Base-by-base conservation (phyloP, 2,888 invertebrate genomes). In the Desoria tigrina region DNA sequence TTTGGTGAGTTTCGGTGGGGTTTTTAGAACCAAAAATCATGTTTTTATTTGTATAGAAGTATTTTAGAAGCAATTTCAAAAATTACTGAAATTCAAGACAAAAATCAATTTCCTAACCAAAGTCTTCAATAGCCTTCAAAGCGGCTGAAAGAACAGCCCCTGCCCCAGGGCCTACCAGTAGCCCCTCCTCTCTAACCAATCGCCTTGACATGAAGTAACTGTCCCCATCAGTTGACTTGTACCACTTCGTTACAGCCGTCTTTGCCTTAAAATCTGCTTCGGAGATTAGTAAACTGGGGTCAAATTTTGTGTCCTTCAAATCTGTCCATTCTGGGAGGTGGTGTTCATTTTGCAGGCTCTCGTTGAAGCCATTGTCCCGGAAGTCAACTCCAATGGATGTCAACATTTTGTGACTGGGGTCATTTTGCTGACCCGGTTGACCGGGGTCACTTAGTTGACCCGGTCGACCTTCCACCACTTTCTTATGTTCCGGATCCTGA, bases 131-230 rank as follows among this genome's bases (percentile, higher is more conserved):
- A 11, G 37, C 45, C 16, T 65, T 61, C 1, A 65, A 23, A 2
- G 57, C 65, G 2, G 65, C 65, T 4, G 56, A 26, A 49, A 65
- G 24, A 2, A 65, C 53, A 11, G 56, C 65, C 9, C 65, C 65
- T 16, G 61, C 37, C 26, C 42, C 42, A 18, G 61, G 61, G 9
- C 65, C 65, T 7, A 65, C 66, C 2, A 24, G 2, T 4, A 64
- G 53, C 39, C 70, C 70, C 45, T 68, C 63, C 32, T 67, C 64
- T 21, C 61, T 49, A 32, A 57, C 23, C 16, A 63, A 23, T 7
- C 65, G 24, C 27, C 65, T 55, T 11, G 61, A 56, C 57, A 56
- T 65, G 57, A 61, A 55, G 42, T 61, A 65, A 23, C 50, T 21
- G 16, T 55, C 60, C 21, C 49, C 62, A 39, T 62, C 62, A 2